Conservation (phyloP, 1,140 invertebrate genomes). For the Caenorhabditis briggsae region DNA sequence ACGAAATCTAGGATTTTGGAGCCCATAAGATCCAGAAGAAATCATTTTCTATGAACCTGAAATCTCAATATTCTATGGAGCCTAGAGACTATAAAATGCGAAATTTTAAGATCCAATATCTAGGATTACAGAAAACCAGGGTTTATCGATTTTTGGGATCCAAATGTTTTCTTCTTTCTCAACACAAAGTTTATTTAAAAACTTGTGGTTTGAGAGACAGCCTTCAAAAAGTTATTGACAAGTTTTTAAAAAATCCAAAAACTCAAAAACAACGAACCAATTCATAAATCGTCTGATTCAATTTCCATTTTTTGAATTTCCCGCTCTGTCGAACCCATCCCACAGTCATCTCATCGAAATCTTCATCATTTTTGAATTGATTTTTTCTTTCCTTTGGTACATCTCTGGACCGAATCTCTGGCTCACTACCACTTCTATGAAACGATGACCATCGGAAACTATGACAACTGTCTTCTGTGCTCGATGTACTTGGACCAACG, state of each 20-base stretch:
- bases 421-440: too few species aligned
- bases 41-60: too few species aligned
- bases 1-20: too few species aligned
- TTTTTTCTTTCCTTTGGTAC: not conserved
- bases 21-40: too few species aligned
- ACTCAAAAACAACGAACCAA: not conserved
- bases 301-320: constrained; percentile 21
- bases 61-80: too few species aligned
- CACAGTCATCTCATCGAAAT: constrained; percentile 20
- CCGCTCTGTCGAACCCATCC: constrained; percentile 14
- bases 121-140: too few species aligned
- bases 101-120: too few species aligned
- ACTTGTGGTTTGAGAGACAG: too few species aligned
- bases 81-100: too few species aligned
- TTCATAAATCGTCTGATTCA: constrained; percentile 21
- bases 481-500: not conserved
- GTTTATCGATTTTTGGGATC: too few species aligned
- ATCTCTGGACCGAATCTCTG: not conserved
- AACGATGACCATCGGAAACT: constrained; percentile 14
- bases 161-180: too few species aligned
- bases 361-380: not conserved
- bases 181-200: too few species aligned
- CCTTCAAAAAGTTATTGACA: not conserved
- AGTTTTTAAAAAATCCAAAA: not conserved
- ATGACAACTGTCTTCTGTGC: constrained; percentile 4